These are phyloP conservation scores for Teleiodes luculella DNA, from an alignment of 2,888 invertebrate species.

Conservation along the genomic window DNA sequence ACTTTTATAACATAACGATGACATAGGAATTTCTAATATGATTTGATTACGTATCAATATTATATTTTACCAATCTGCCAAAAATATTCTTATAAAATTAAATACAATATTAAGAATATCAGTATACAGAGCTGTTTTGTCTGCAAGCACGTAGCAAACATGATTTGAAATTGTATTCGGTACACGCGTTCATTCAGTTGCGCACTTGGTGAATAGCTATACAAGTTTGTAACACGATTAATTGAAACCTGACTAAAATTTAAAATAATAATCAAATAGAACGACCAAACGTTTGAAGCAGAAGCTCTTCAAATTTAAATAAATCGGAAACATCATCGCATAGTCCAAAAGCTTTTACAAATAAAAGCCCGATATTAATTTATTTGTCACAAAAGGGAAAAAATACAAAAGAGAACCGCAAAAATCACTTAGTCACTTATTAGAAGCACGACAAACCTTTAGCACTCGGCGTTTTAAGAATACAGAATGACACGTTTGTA, in stretches of 20 bases:
- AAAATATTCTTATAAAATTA: neutral
- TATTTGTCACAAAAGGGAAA: neutral
- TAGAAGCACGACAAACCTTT: conserved; percentile 67
- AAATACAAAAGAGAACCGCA: conserved; percentile 39
- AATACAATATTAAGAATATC: neutral
- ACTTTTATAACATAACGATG: too few species aligned
- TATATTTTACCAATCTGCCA: too few species aligned
- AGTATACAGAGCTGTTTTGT: neutral
- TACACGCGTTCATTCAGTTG: neutral
- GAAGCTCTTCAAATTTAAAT: neutral
- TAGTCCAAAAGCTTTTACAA: neutral
- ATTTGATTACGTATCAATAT: too few species aligned
- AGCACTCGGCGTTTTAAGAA: conserved; percentile 35
- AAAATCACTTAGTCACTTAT: conserved; percentile 62
- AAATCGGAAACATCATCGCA: neutral
- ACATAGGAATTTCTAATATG: too few species aligned
- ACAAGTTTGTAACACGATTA: neutral
- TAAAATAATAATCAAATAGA: neutral
- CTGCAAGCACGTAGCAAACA: conserved; percentile 1
- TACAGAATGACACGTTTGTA: conserved; percentile 43
- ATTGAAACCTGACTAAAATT: neutral
- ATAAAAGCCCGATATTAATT: conserved; percentile 2
- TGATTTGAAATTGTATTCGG: conserved; percentile 6
- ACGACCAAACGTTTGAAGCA: too few species aligned
- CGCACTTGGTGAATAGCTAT: neutral